Conservation (phyloP, 2,113 vertebrate species). For the Laterallus jamaicensis region DNA sequence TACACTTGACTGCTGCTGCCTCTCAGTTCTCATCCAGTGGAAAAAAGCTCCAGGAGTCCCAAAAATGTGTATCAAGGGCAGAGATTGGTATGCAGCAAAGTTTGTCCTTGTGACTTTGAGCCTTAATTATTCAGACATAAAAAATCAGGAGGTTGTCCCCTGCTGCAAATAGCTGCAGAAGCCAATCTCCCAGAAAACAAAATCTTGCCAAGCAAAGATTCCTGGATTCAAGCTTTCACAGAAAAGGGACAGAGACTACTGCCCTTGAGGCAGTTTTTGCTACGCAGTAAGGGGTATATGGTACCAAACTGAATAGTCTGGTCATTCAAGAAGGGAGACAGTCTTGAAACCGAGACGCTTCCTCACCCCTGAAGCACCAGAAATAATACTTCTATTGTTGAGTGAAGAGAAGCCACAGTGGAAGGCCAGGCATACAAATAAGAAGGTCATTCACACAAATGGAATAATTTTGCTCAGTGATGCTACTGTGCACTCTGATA, state of each 20-base stretch:
- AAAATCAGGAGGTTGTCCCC: neutral
- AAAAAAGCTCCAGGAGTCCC: neutral
- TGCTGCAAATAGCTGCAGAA: neutral
- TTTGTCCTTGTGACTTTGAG: neutral
- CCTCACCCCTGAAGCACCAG: accelerated
- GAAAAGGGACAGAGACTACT: neutral
- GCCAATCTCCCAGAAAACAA: neutral
- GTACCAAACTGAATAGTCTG: neutral
- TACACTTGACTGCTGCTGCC: neutral
- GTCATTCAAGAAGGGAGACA: neutral
- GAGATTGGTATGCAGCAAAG: neutral
- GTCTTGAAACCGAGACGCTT: neutral
- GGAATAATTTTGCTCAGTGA: neutral
- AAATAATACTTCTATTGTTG: neutral
- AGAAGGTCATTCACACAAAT: neutral
- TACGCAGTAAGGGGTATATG: neutral
- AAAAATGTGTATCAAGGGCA: neutral
- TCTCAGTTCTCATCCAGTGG: neutral
- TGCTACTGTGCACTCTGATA: neutral
- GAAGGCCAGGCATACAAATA: neutral
- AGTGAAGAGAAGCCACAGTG: neutral
- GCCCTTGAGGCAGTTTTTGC: neutral
- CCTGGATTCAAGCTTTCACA: neutral
- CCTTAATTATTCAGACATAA: neutral
- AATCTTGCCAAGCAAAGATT: neutral